Conservation (phyloP, 1,140 invertebrate species). For the Anoplolepis gracilipes region DNA sequence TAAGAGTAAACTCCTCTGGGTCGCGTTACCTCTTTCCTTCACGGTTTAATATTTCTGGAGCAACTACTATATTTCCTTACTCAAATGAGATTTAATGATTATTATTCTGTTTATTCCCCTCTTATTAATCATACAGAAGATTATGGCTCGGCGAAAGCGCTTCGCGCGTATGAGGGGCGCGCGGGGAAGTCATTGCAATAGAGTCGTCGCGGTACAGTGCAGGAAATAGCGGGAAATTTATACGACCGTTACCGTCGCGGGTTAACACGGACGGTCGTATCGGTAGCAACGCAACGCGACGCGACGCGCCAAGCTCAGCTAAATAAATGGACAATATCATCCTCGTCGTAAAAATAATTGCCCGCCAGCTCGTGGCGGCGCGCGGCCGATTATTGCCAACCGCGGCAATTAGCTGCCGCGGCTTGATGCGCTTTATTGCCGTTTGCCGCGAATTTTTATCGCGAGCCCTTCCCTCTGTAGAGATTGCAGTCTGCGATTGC, state of each 20-base stretch:
- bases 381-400: conserved; percentile 72
- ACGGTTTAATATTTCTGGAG: background rate
- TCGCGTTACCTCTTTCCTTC: background rate
- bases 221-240: conserved; percentile 69
- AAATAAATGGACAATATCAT: conserved; percentile 76
- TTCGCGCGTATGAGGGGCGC: background rate
- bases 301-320: conserved; percentile 62
- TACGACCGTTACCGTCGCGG: conserved; percentile 68
- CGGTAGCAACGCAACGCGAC: conserved; percentile 58
- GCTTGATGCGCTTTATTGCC: conserved; percentile 73
- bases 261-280: conserved; percentile 63
- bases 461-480: conserved; percentile 43
- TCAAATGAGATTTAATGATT: conserved; percentile 27
- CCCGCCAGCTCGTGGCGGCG: conserved; percentile 51
- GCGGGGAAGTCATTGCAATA: conserved; percentile 41
- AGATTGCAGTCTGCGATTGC: conserved; percentile 43
- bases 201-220: conserved; percentile 62
- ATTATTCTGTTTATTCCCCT: background rate
- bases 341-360: conserved; percentile 75
- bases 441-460: conserved; percentile 72
- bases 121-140: conserved; percentile 30
- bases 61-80: background rate
- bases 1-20: background rate
- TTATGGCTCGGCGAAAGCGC: conserved; percentile 21
- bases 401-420: conserved; percentile 71